These are phyloP conservation scores for Papilio aristodemus DNA, from an alignment of 1,140 invertebrate genomes.

Conservation along the genomic window DNA sequence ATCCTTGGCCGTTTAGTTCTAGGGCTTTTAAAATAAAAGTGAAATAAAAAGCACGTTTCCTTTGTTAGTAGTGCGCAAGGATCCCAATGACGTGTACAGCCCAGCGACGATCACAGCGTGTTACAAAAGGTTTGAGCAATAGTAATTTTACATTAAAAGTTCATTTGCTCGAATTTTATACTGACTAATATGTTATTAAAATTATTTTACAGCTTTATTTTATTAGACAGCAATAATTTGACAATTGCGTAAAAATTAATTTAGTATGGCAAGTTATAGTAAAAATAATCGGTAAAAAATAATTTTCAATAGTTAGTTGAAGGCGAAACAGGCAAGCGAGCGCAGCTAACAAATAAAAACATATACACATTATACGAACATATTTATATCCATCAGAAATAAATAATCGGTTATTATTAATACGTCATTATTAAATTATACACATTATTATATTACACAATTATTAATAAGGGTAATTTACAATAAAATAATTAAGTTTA, in stretches of 20 bases:
- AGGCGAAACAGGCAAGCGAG: conserved; percentile 49
- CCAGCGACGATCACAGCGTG: conserved; percentile 46
- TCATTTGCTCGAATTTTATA: conserved; percentile 17
- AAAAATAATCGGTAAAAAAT: conserved; percentile 17
- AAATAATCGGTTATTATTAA: conserved; percentile 51
- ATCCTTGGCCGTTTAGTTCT: too few relatives aligned
- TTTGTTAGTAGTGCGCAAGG: conserved; percentile 2
- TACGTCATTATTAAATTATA: conserved; percentile 48
- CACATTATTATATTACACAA: conserved; percentile 49
- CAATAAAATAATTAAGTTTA: conserved; percentile 40
- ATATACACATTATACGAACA: conserved; percentile 45
- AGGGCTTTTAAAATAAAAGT: too few relatives aligned
- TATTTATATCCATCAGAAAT: conserved; percentile 51
- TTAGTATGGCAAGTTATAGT: conserved; percentile 45
- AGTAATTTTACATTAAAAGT: conserved; percentile 35
- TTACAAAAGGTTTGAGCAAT: conserved; percentile 62
- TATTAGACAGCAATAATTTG: too few relatives aligned
- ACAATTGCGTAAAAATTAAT: too few relatives aligned
- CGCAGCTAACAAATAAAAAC: conserved; percentile 39
- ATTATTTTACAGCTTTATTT: too few relatives aligned
- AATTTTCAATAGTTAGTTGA: conserved; percentile 34
- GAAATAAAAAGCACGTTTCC: not conserved
- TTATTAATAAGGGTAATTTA: conserved; percentile 46
- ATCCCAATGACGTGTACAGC: conserved; percentile 42
- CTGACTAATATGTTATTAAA: conserved; percentile 13